Base-by-base conservation (phyloP, 35 echinoderm and acorn worm genomes). In the Nesometra sesokonis region DNA sequence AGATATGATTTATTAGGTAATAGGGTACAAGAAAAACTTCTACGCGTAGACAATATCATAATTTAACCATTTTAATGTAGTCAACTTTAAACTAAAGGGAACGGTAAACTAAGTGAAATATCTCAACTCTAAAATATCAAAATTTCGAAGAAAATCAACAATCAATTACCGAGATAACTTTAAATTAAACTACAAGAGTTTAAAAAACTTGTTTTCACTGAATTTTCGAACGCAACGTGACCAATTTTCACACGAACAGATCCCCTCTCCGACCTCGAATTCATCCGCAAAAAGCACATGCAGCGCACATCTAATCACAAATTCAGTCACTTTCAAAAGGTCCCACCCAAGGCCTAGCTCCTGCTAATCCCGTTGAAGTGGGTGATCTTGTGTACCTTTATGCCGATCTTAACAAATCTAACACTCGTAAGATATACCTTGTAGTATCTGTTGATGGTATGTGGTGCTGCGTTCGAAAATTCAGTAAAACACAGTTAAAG, bases 181-280 rank as follows among this genome's bases (percentile, higher is more conserved):
- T n/a, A n/a, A n/a, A n/a, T n/a, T n/a, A n/a, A n/a, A n/a, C n/a
- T n/a, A n/a, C n/a, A n/a, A n/a, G n/a, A n/a, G n/a, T n/a, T n/a
- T n/a, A n/a, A n/a, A n/a, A n/a, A n/a, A n/a, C n/a, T n/a, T n/a
- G n/a, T n/a, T n/a, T n/a, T n/a, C n/a, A n/a, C n/a, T n/a, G n/a
- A n/a, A n/a, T n/a, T n/a, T n/a, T n/a, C n/a, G 80, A 79, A 85
- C 78, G 9, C 92, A 93, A 52, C 85, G 85, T 29, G 88, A 93
- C 37, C 88, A 93, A 34, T 93, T 93, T 46, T 91, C 92, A 30
- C 80, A 90, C 37, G 29, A 87, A 8, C 92, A 93, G 36, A 91
- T 32, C 90, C 78, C 0, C 29, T 90, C 19, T 32, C 35, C 3
- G 92, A 93, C 84, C 39, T 43, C 37, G 19, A n/a, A n/a, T n/a